Evolutionary conservation across 2,113 vertebrate species (phyloP).

Genomic region (Rhombomys opimus): DNA sequence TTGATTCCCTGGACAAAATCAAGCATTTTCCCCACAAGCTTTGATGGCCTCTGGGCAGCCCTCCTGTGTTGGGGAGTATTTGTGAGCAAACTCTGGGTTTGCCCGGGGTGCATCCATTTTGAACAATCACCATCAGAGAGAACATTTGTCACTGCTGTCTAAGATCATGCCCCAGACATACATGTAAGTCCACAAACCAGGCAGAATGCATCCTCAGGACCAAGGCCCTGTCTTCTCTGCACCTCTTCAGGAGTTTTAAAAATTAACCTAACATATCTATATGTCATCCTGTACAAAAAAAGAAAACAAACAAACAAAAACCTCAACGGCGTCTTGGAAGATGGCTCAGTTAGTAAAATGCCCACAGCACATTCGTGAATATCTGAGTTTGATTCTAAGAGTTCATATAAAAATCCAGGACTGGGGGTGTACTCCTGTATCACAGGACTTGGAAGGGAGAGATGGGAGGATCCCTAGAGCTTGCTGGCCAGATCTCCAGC

Average conservation of each 20-base stretch:
- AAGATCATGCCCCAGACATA: slow-evolving; percentile 11
- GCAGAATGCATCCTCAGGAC: slow-evolving; percentile 34
- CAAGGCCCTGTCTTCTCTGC: not conserved
- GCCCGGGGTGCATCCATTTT: not conserved
- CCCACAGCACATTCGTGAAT: not conserved
- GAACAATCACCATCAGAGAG: slow-evolving; percentile 39
- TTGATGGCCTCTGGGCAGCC: slow-evolving; percentile 29
- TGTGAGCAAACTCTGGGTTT: not conserved
- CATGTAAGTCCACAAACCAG: not conserved
- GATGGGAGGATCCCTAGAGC: not conserved
- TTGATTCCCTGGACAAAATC: not conserved
- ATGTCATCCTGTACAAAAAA: slow-evolving; percentile 70
- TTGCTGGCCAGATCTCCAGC: not conserved
- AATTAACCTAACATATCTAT: slow-evolving; percentile 61
- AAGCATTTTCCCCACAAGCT: not conserved
- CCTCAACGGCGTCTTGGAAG: not conserved
- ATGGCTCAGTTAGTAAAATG: not conserved
- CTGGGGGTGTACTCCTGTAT: too few relatives aligned
- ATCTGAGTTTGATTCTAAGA: not conserved
- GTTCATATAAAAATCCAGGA: not conserved
- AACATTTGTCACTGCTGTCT: not conserved
- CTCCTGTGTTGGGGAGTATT: slow-evolving; percentile 11
- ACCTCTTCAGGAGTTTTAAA: slow-evolving; percentile 23
- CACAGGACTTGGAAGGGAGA: too few relatives aligned
- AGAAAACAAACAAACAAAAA: not conserved